Conservation (phyloP, 2,113 vertebrate genomes). For the Cavia porcellus region DNA sequence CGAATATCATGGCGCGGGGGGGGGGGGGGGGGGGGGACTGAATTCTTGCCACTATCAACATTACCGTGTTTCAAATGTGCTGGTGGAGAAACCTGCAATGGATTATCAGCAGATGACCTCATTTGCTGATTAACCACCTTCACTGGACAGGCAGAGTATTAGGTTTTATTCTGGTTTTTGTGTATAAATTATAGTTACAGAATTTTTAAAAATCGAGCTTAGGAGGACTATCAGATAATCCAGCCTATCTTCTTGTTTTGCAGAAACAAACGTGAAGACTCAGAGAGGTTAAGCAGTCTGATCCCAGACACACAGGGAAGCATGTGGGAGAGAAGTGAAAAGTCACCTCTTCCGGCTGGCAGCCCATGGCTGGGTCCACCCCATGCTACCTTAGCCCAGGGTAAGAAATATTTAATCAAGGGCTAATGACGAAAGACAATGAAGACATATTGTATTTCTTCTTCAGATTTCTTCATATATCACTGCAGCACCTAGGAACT, state of each 20-base stretch:
- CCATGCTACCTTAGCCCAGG: slow-evolving; percentile 67
- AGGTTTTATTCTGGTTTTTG: background rate
- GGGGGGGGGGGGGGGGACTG: background rate
- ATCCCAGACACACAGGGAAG: slow-evolving; percentile 10
- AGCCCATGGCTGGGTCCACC: slow-evolving; percentile 15
- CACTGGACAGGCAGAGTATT: background rate
- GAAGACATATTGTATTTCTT: slow-evolving; percentile 77
- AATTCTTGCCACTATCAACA: background rate
- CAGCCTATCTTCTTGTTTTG: background rate
- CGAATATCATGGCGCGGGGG: background rate
- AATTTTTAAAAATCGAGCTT: background rate
- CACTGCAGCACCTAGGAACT: slow-evolving; percentile 77
- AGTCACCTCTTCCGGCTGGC: slow-evolving; percentile 1
- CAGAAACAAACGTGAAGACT: slow-evolving; percentile 23
- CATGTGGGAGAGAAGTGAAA: background rate
- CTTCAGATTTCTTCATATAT: slow-evolving; percentile 73
- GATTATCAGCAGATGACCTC: background rate
- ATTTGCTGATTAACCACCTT: background rate
- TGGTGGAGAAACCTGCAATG: background rate
- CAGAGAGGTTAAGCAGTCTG: background rate
- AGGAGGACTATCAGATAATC: slow-evolving; percentile 32
- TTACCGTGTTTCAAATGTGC: background rate
- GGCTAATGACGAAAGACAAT: slow-evolving; percentile 75
- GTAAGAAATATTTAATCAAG: slow-evolving; percentile 80
- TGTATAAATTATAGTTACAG: slow-evolving; percentile 20